Evolutionary conservation across 2,888 invertebrate species (phyloP), one percentile per base, ranked within the genome.

Genomic region (Cheilosia scutellata): DNA sequence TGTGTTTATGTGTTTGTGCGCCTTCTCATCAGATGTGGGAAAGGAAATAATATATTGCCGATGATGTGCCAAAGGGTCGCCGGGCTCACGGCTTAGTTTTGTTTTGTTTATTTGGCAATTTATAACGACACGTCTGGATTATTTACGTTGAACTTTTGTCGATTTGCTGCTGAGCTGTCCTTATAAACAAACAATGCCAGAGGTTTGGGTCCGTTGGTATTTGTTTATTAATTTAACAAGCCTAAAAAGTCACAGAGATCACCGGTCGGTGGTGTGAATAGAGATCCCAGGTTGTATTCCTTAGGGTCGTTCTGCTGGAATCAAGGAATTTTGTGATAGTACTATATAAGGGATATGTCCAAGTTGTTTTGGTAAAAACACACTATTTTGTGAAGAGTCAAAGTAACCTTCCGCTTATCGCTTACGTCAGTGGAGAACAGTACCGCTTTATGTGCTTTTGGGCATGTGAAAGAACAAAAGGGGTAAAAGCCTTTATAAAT

Each of bases 51-150:
- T 62, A 74, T 53, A 51, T 29, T 60, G 74, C 63, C 53, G 58
- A 60, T 70, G 75, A 40, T 33, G 66, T 71, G 84, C 44, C 60
- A 31, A 76, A 76, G 47, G 72, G 82, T 86, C 47, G 25, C 49
- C 44, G 31, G 70, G 58, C 40, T 7, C 7, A 33, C 7, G 33
- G 33, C 60, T 84, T 13, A 57, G 60, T 65, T 79, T 31, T 16
- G 51, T 70, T 71, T 65, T 27, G 20, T 62, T 79, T 62, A 37
- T 33, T 37, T 53, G 29, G 44, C 62, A 40, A 55, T 44, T 55
- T 51, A 37, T 60, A 55, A 6, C 55, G 25, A 55, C 55, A 27
- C 33, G 31, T 33, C 51, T 42, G 40, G 42, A 5, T 75, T 75
- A 11, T 58, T 40, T 37, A 25, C 37, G 53, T 29, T 6, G 25